phyloP scores from a whole-genome alignment of 1,140 invertebrate species.

The Ips nitidus region DNA sequence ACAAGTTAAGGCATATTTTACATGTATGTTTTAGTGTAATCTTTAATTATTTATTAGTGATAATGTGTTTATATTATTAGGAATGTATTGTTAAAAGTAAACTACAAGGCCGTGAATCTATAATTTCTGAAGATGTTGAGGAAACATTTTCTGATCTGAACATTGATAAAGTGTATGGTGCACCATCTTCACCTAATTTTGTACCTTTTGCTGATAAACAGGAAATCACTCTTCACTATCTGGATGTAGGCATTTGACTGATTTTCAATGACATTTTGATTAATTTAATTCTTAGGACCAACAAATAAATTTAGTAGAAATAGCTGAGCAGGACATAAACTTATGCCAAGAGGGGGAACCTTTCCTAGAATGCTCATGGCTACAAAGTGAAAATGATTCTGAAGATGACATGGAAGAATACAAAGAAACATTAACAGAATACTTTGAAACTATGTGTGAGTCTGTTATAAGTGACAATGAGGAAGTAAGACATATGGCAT shows the following conservation, averaged over 20 bases:
- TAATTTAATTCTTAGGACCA: constrained; percentile 41
- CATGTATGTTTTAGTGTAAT: constrained; percentile 38
- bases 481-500: constrained; percentile 39
- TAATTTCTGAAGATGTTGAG: constrained; percentile 45
- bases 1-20: constrained; percentile 49
- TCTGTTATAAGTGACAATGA: constrained; percentile 42
- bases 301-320: constrained; percentile 45
- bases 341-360: constrained; percentile 41
- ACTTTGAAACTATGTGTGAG: constrained; percentile 46
- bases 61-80: constrained; percentile 38
- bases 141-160: constrained; percentile 45
- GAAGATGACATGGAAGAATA: constrained; percentile 30
- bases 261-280: constrained; percentile 3
- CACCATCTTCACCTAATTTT: constrained; percentile 42
- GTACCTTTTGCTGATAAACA: constrained; percentile 39
- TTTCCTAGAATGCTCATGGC: constrained; percentile 41
- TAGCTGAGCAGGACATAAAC: constrained; percentile 40
- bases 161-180: constrained; percentile 49
- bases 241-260: constrained; percentile 22
- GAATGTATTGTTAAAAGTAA: constrained; percentile 46
- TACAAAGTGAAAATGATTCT: constrained; percentile 35
- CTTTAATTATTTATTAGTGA: constrained; percentile 5
- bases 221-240: constrained; percentile 39
- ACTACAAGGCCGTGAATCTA: constrained; percentile 42
- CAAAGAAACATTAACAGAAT: constrained; percentile 36